Evolutionary conservation across 1,140 invertebrate species (phyloP).

Genomic region (Drosophila cardini): DNA sequence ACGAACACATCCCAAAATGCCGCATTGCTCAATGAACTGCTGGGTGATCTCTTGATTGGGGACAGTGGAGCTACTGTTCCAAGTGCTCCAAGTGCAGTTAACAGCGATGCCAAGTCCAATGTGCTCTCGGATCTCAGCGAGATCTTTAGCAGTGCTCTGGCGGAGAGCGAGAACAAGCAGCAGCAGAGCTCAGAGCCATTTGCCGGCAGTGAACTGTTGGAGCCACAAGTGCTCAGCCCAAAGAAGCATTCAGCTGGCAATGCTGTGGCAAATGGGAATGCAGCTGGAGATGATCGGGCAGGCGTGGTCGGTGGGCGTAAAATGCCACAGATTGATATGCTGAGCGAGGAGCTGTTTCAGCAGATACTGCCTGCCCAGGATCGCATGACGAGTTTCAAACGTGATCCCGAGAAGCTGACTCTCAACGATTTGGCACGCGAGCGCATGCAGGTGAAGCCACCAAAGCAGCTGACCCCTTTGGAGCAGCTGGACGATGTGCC

Average conservation of each 20-base stretch:
- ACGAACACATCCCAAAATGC: slow-evolving; percentile 41
- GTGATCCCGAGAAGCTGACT: slow-evolving; percentile 88
- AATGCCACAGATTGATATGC: slow-evolving; percentile 74
- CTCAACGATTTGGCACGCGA: slow-evolving; percentile 86
- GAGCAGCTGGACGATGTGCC: slow-evolving; percentile 58
- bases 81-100: neutral
- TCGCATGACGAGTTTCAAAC: slow-evolving; percentile 71
- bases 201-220: slow-evolving; percentile 41
- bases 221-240: slow-evolving; percentile 60
- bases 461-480: neutral
- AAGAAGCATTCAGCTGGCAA: neutral
- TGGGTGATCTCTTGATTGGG: slow-evolving; percentile 61
- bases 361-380: slow-evolving; percentile 60
- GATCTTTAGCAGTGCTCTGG: slow-evolving; percentile 68
- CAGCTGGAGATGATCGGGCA: neutral
- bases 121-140: slow-evolving; percentile 61
- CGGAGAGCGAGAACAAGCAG: slow-evolving; percentile 49
- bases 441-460: slow-evolving; percentile 48
- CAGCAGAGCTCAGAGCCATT: slow-evolving; percentile 10
- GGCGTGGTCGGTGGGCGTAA: slow-evolving; percentile 35
- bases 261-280: slow-evolving; percentile 41
- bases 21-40: slow-evolving; percentile 57
- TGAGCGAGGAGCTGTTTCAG: slow-evolving; percentile 78
- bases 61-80: neutral
- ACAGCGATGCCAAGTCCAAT: slow-evolving; percentile 16